phyloP scores from a whole-genome alignment of 1,140 invertebrate species.

The Coenobita brevimanus region DNA sequence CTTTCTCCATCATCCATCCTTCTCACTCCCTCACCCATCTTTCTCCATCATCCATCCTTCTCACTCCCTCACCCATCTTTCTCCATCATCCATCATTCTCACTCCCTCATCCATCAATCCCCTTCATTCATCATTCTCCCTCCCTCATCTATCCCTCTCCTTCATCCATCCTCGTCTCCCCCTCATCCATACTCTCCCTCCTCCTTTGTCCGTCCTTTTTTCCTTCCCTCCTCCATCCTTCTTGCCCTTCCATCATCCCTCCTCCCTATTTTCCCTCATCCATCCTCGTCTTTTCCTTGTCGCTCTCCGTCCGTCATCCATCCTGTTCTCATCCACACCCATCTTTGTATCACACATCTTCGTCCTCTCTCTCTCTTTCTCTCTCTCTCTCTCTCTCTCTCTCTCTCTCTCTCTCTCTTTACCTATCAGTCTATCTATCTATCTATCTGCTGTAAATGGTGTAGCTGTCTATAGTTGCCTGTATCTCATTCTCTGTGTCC shows the following conservation, averaged over 20 bases:
- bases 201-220: neutral
- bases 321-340: neutral
- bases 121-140: neutral
- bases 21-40: neutral
- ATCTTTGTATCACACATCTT: too few species aligned
- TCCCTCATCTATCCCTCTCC: neutral
- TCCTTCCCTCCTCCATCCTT: neutral
- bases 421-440: neutral
- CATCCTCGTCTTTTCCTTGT: neutral
- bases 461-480: too few species aligned
- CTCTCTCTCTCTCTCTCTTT: conserved; percentile 12
- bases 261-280: neutral
- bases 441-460: too few species aligned
- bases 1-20: neutral
- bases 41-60: neutral
- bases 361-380: conserved; percentile 9
- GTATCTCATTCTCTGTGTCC: neutral
- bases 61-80: conserved; percentile 6
- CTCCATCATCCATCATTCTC: neutral
- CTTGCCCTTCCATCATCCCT: neutral
- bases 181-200: neutral
- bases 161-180: neutral
- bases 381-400: conserved; percentile 26
- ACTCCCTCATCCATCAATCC: neutral
- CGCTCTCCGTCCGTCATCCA: neutral